A percentile compares a stretch with the other conserved stretches of the same genome.
Evolutionary conservation across 2,113 vertebrate genomes (phyloP).

Genomic region (Thomomys bottae): DNA sequence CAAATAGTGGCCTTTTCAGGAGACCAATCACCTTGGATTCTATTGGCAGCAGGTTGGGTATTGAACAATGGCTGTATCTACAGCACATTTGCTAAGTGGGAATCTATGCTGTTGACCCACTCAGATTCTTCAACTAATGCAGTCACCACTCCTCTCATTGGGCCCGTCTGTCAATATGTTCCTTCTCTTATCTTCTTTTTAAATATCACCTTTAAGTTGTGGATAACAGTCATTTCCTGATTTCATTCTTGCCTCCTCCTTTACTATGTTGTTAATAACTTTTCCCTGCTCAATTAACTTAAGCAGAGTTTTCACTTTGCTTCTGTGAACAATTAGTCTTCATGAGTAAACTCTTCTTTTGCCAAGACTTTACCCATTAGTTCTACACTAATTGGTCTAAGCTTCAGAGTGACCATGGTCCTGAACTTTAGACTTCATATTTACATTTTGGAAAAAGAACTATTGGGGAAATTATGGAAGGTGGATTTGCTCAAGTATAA

Average conservation of each 20-base stretch:
- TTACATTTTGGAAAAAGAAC: constrained; percentile 25
- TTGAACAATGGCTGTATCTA: not conserved
- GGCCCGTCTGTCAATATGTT: not conserved
- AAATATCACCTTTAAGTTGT: not conserved
- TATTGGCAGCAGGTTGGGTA: not conserved
- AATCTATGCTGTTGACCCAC: not conserved
- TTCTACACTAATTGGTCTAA: not conserved
- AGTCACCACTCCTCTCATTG: not conserved
- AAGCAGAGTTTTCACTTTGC: not conserved
- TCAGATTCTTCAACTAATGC: not conserved
- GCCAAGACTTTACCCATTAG: not conserved
- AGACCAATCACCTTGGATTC: not conserved
- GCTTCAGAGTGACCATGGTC: not conserved
- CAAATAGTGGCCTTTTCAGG: not conserved
- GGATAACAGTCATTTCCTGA: not conserved
- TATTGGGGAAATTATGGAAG: constrained; percentile 11
- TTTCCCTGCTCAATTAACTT: not conserved
- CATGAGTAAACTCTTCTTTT: not conserved
- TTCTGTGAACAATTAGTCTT: not conserved
- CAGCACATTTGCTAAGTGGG: not conserved
- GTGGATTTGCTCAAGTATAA: not conserved
- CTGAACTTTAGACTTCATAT: not conserved
- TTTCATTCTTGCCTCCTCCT: not conserved
- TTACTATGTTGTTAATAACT: constrained; percentile 9
- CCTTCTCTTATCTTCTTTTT: not conserved